phyloP scores from a whole-genome alignment of 35 echinoderm and acorn worm species.

The Stichopus chloronotus region DNA sequence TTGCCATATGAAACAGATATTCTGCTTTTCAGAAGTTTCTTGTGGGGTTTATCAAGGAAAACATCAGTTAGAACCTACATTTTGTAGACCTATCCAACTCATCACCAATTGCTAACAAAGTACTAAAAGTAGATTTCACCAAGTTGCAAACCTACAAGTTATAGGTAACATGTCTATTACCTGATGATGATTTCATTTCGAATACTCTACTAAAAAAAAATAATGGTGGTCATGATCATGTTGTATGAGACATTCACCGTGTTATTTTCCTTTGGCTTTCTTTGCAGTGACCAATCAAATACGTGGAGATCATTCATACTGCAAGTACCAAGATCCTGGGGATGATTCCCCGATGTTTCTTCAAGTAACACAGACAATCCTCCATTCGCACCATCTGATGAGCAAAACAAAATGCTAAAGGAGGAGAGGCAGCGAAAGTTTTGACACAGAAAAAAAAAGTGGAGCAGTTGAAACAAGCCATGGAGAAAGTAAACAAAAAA shows the following conservation, averaged over 20 bases:
- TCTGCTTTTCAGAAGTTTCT: not conserved
- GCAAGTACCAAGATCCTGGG: not conserved
- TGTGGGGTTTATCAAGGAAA: constrained; percentile 3
- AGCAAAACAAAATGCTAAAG: constrained; percentile 15
- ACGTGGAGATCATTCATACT: not conserved
- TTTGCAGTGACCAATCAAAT: not conserved
- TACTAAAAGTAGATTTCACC: not conserved
- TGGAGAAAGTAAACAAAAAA: constrained; percentile 5
- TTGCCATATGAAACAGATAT: not conserved
- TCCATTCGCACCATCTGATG: not conserved
- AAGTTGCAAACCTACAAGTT: not conserved
- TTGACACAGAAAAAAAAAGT: not conserved
- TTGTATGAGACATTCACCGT: not conserved
- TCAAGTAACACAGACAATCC: not conserved
- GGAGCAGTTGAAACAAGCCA: not conserved
- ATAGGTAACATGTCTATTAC: not conserved
- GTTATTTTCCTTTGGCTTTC: not conserved
- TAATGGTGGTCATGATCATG: constrained; percentile 4
- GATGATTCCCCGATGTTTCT: constrained; percentile 4
- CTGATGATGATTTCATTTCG: constrained; percentile 4
- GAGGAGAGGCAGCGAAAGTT: not conserved
- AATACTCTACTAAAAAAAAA: not conserved
- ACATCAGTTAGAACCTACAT: not conserved
- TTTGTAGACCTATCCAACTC: not conserved
- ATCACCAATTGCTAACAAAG: not conserved